Evolutionary conservation across 2,113 vertebrate species (phyloP).

Genomic region (Scomber colias): DNA sequence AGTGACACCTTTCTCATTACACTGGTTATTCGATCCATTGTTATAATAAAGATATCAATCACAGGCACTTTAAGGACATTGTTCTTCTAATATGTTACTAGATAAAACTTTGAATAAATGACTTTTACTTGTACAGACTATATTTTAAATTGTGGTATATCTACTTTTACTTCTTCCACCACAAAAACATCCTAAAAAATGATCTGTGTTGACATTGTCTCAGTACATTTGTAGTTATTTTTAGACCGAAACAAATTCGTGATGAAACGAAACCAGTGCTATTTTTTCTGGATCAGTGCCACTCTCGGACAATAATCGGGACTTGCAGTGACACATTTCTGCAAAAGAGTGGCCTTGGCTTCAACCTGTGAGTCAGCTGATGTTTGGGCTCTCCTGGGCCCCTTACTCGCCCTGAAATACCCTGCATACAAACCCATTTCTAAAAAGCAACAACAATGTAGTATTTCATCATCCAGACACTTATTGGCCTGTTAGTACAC

Average conservation of each 20-base stretch:
- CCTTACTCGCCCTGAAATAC: slow-evolving; percentile 1
- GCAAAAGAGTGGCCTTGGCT: slow-evolving; percentile 29
- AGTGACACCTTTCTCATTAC: too few relatives aligned
- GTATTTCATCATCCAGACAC: slow-evolving; percentile 28
- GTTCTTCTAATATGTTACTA: too few relatives aligned
- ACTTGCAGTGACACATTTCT: slow-evolving; percentile 40
- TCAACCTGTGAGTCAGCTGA: slow-evolving; percentile 66
- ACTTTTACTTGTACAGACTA: too few relatives aligned
- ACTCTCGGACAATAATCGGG: slow-evolving; percentile 46
- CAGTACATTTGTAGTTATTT: slow-evolving; percentile 28
- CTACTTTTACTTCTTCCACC: background rate
- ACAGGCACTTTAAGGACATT: too few relatives aligned
- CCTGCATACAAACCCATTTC: slow-evolving; percentile 15
- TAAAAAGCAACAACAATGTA: slow-evolving; percentile 26
- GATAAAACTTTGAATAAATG: too few relatives aligned
- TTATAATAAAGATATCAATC: too few relatives aligned
- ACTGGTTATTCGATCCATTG: too few relatives aligned
- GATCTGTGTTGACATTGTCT: background rate
- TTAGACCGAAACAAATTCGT: slow-evolving; percentile 15
- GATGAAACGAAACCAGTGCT: slow-evolving; percentile 42
- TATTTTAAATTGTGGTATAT: background rate
- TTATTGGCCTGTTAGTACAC: background rate
- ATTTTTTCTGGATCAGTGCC: slow-evolving; percentile 62
- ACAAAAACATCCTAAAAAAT: background rate
- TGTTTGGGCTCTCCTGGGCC: slow-evolving; percentile 5